A percentile compares a stretch with the other conserved stretches of the same genome.
Conservation (phyloP, 2,888 invertebrate genomes). For the Synanthedon andrenaeformis region DNA sequence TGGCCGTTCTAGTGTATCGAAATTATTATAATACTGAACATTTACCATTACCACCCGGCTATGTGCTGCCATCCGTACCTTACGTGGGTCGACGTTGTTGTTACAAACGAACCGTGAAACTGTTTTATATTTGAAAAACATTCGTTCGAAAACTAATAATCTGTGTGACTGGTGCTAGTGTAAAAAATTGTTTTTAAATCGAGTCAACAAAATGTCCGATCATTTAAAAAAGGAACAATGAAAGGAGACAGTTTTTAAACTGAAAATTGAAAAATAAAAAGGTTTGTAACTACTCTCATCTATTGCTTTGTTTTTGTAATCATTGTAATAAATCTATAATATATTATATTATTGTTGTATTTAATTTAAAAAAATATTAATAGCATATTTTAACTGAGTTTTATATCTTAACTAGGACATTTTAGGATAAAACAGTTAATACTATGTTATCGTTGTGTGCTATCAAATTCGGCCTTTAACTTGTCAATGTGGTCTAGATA, state of each 20-base stretch:
- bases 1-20: neutral
- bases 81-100: conserved; percentile 19
- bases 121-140: conserved; percentile 17
- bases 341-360: too few relatives aligned
- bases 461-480: too few relatives aligned
- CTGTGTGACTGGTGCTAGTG: neutral
- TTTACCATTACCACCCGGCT: neutral
- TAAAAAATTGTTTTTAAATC: neutral
- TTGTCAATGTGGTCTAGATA: too few relatives aligned
- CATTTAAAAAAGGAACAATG: conserved; percentile 11
- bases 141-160: neutral
- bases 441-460: too few relatives aligned
- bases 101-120: conserved; percentile 45
- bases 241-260: conserved; percentile 7
- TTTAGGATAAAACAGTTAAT: too few relatives aligned
- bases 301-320: too few relatives aligned
- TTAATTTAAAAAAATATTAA: too few relatives aligned
- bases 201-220: too few relatives aligned
- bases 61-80: conserved; percentile 4
- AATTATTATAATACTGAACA: neutral
- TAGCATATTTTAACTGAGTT: too few relatives aligned
- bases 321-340: too few relatives aligned
- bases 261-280: neutral
- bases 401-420: too few relatives aligned
- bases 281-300: neutral